Percentiles rank a stretch among this genome's conserved stretches.
Evolutionary conservation across 2,888 invertebrate genomes (phyloP).

Genomic region (Halictus ligatus): DNA sequence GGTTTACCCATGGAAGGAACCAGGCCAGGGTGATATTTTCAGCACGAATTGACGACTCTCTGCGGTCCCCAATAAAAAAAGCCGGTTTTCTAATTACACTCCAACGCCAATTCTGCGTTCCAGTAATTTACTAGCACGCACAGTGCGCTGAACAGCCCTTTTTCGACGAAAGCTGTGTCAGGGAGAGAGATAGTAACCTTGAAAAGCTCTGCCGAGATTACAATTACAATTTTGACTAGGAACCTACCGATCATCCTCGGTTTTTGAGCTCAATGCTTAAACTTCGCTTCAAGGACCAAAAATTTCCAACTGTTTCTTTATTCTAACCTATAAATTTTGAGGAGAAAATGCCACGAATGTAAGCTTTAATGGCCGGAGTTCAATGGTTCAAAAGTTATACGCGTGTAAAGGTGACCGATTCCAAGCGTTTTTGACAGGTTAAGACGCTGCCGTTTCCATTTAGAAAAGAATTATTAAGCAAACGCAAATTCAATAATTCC

Average conservation of each 20-base stretch:
- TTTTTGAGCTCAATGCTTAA: too few species aligned
- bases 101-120: constrained; percentile 47
- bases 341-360: not conserved
- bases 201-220: too few species aligned
- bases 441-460: too few species aligned
- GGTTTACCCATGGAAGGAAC: not conserved
- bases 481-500: not conserved
- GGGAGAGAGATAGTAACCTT: too few species aligned
- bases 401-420: too few species aligned
- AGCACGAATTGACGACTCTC: constrained; percentile 40
- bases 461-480: too few species aligned
- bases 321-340: not conserved
- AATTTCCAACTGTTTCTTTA: not conserved
- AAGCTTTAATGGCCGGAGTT: not conserved
- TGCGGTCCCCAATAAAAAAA: constrained; percentile 50
- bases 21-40: constrained; percentile 36
- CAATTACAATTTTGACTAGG: too few species aligned
- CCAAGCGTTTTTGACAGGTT: too few species aligned
- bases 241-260: too few species aligned
- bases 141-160: not conserved
- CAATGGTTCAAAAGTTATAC: too few species aligned
- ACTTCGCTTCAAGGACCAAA: not conserved
- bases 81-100: constrained; percentile 67
- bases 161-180: too few species aligned
- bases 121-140: not conserved